phyloP scores from a whole-genome alignment of 2,113 vertebrate genomes.

The Xenopus laevis region DNA sequence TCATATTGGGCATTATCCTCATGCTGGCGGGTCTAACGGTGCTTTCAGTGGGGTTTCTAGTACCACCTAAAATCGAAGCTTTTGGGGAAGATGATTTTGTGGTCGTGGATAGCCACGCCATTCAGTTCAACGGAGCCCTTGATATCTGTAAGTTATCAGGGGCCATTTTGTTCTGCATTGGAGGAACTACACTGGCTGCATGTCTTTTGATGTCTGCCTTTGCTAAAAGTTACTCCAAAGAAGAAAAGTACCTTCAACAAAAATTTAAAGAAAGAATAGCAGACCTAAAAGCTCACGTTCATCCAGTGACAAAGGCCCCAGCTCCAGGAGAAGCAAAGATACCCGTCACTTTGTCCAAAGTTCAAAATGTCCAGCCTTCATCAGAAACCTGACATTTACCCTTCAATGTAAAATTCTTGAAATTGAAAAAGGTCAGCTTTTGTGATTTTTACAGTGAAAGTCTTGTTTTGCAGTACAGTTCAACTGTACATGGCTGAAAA shows the following conservation, averaged over 20 bases:
- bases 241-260: slow-evolving; percentile 85
- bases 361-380: slow-evolving; percentile 87
- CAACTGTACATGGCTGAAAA: slow-evolving; percentile 29
- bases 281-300: slow-evolving; percentile 76
- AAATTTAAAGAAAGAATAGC: slow-evolving; percentile 90
- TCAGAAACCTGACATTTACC: slow-evolving; percentile 74
- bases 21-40: slow-evolving; percentile 82
- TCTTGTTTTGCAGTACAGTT: slow-evolving; percentile 15
- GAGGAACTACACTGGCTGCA: slow-evolving; percentile 78
- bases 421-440: slow-evolving; percentile 57
- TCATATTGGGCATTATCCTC: slow-evolving; percentile 80
- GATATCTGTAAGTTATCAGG: slow-evolving; percentile 90
- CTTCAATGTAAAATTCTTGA: slow-evolving; percentile 46
- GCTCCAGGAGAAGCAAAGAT: slow-evolving; percentile 84
- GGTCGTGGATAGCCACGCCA: slow-evolving; percentile 76
- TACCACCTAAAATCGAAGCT: slow-evolving; percentile 84
- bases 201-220: slow-evolving; percentile 88
- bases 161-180: slow-evolving; percentile 87
- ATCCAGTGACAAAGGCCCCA: slow-evolving; percentile 81
- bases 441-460: slow-evolving; percentile 47
- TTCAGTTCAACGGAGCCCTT: slow-evolving; percentile 84
- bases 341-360: slow-evolving; percentile 90
- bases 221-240: slow-evolving; percentile 84
- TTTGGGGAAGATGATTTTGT: slow-evolving; percentile 90
- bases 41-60: slow-evolving; percentile 85